Percentiles rank a stretch among this genome's conserved stretches.
Conservation (phyloP, 1,140 invertebrate genomes). For the Lucilia sericata region DNA sequence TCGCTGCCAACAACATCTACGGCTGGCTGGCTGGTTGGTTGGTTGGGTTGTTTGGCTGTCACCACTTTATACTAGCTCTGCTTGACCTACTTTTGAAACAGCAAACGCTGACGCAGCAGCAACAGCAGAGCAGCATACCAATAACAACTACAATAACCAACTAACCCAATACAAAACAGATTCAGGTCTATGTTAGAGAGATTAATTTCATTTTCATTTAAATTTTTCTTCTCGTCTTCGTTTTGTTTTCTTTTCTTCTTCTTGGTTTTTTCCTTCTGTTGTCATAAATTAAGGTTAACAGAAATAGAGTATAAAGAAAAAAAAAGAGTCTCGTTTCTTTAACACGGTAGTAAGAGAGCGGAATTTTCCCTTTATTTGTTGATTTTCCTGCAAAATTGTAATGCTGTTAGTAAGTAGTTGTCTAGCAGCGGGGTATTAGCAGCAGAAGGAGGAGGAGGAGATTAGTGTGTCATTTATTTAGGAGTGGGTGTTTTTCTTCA, state of each 20-base stretch:
- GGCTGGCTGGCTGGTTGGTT: constrained; percentile 7
- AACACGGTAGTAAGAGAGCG: no score
- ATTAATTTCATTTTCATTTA: constrained; percentile 67
- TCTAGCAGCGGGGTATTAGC: no score
- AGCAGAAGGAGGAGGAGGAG: not conserved
- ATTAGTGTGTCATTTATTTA: not conserved
- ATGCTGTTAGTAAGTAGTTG: no score
- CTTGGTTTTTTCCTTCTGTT: not conserved
- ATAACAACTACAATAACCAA: not conserved
- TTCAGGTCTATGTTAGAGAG: constrained; percentile 69
- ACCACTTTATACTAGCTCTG: constrained; percentile 40
- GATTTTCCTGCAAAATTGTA: not conserved
- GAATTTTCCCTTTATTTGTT: not conserved
- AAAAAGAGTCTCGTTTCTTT: no score
- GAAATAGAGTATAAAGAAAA: not conserved
- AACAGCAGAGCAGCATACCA: not conserved
- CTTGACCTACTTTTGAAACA: constrained; percentile 65
- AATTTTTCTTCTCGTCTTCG: constrained; percentile 1
- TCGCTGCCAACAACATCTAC: not conserved
- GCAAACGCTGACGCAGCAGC: not conserved
- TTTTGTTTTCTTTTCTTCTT: not conserved
- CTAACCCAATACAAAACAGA: constrained; percentile 47
- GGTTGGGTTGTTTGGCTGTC: constrained; percentile 42
- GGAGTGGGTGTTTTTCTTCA: constrained; percentile 12
- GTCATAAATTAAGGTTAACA: constrained; percentile 18